Evolutionary conservation across 2,113 vertebrate genomes (phyloP).

Genomic region (Pantherophis guttatus): DNA sequence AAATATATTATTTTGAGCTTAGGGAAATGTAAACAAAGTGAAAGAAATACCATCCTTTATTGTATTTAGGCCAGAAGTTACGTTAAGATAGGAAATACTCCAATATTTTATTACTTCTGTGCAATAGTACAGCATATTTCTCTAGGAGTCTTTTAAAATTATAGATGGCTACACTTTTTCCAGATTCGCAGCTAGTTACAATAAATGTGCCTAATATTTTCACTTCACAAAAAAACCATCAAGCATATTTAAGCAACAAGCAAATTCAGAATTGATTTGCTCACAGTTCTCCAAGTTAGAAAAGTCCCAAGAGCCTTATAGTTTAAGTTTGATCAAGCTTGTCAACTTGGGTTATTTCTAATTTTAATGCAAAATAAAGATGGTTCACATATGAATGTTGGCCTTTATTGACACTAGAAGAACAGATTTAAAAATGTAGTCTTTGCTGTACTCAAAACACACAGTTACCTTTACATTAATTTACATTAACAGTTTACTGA

Average conservation of each 20-base stretch:
- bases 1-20: neutral
- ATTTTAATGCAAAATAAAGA: neutral
- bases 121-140: neutral
- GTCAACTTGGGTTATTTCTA: neutral
- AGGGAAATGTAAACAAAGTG: neutral
- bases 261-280: neutral
- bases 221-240: neutral
- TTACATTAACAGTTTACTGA: neutral
- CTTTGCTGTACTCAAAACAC: neutral
- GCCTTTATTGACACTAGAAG: neutral
- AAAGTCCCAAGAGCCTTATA: neutral
- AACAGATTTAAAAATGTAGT: neutral
- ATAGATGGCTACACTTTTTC: neutral
- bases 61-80: neutral
- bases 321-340: neutral
- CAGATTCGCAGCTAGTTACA: neutral
- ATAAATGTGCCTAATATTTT: neutral
- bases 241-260: constrained; percentile 9
- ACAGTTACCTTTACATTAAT: neutral
- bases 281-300: neutral
- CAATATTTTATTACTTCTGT: neutral
- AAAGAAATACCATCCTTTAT: neutral
- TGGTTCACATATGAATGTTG: neutral
- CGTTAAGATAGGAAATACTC: neutral
- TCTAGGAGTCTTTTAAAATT: neutral